These are phyloP conservation scores for Salvelinus fontinalis DNA, from an alignment of 2,113 vertebrate genomes.

Conservation along the genomic window DNA sequence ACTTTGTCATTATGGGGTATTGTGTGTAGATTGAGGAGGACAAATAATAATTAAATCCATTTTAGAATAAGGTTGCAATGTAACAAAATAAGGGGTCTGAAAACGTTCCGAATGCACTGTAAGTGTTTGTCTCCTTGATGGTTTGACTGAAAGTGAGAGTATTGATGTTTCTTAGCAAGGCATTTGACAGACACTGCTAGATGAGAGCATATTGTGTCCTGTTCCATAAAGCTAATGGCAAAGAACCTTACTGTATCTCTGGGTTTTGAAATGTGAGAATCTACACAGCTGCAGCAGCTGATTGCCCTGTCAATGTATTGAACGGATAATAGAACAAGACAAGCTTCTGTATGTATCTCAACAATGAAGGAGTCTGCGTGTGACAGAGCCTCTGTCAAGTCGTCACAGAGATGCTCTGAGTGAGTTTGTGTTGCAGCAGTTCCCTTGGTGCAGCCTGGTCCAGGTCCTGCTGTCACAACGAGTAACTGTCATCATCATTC, in stretches of 20 bases:
- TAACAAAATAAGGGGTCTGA: too few species aligned
- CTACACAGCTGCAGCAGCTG: neutral
- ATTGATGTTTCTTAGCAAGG: conserved; percentile 40
- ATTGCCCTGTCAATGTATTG: neutral
- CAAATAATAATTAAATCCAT: too few species aligned
- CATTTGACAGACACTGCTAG: conserved; percentile 16
- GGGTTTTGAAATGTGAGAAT: neutral
- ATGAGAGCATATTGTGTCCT: conserved; percentile 35
- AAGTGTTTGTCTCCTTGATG: neutral
- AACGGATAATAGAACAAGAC: neutral
- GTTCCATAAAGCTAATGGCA: neutral
- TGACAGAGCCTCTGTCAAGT: neutral
- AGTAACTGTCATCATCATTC: neutral
- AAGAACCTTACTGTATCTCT: neutral
- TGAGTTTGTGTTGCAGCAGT: neutral
- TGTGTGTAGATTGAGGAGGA: too few species aligned
- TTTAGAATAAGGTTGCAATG: too few species aligned
- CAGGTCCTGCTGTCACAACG: neutral
- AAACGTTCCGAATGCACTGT: too few species aligned
- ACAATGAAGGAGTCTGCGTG: neutral
- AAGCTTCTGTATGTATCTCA: neutral
- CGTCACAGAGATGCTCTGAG: neutral
- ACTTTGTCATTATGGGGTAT: too few species aligned
- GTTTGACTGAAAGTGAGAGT: conserved; percentile 13
- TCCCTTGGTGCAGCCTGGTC: conserved; percentile 1